Conservation (phyloP, 2,888 invertebrate species). For the Lepidonotus clava region DNA sequence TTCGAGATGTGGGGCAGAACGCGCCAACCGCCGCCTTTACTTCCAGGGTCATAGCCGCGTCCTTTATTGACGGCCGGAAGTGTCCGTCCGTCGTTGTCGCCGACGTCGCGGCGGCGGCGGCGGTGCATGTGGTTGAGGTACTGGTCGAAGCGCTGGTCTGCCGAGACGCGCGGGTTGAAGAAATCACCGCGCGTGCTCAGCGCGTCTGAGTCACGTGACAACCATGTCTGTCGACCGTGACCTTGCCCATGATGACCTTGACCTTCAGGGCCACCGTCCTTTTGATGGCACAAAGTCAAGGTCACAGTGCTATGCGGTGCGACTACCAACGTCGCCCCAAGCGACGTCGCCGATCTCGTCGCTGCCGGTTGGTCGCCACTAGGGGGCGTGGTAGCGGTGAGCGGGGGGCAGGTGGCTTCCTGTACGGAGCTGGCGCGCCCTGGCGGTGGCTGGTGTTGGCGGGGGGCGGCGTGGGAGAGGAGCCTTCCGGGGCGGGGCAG, state of each 20-base stretch:
- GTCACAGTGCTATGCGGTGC: neutral
- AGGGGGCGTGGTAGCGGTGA: neutral
- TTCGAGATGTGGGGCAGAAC: neutral
- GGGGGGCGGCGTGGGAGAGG: neutral
- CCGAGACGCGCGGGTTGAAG: slow-evolving; percentile 59
- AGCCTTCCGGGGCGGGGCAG: slow-evolving; percentile 3
- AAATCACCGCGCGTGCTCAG: slow-evolving; percentile 59
- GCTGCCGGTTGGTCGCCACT: neutral
- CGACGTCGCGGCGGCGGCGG: neutral
- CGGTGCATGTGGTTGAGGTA: slow-evolving; percentile 56
- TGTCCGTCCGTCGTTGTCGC: neutral
- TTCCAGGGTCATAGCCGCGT: neutral
- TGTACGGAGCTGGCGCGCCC: neutral
- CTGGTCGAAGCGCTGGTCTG: slow-evolving; percentile 58
- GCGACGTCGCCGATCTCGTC: neutral
- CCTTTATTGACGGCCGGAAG: neutral
- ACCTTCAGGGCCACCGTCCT: neutral
- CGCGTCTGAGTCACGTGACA: slow-evolving; percentile 42
- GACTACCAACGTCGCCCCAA: neutral
- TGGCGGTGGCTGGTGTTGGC: neutral
- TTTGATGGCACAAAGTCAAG: neutral
- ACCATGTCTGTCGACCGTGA: neutral
- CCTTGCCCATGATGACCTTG: neutral
- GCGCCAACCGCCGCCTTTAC: slow-evolving; percentile 22
- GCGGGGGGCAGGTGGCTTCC: neutral